A percentile compares a stretch with the other conserved stretches of the same genome.
Conservation (phyloP, 2,113 vertebrate species). For the Oxyura jamaicensis region DNA sequence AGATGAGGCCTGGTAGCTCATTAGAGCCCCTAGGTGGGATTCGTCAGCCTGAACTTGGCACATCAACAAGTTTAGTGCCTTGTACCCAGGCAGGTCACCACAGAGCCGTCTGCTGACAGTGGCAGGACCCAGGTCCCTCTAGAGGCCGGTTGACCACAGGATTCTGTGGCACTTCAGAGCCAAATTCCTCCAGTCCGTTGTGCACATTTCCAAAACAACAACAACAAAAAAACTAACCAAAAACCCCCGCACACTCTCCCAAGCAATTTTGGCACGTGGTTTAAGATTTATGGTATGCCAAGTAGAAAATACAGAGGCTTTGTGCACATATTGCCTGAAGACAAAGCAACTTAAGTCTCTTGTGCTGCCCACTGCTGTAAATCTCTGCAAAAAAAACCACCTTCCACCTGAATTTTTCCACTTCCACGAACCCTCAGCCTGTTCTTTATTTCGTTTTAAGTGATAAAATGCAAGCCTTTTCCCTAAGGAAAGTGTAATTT, state of each 20-base stretch:
- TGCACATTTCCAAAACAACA: neutral
- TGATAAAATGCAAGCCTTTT: neutral
- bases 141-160: neutral
- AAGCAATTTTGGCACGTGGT: neutral
- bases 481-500: neutral
- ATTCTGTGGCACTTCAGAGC: neutral
- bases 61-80: neutral
- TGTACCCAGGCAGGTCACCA: neutral
- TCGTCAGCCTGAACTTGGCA: neutral
- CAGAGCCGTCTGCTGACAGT: neutral
- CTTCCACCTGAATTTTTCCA: neutral
- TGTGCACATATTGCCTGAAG: neutral
- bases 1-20: neutral
- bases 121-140: neutral
- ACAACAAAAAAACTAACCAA: too few relatives aligned
- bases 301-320: neutral
- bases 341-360: neutral
- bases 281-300: neutral
- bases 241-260: neutral
- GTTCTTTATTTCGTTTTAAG: neutral
- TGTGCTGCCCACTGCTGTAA: neutral
- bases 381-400: fast-evolving
- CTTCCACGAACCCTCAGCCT: neutral
- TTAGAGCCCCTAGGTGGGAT: neutral
- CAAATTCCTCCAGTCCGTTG: fast-evolving